These are phyloP conservation scores for Mystacornis crossleyi DNA, from an alignment of 2,113 vertebrate species.

Conservation along the genomic window DNA sequence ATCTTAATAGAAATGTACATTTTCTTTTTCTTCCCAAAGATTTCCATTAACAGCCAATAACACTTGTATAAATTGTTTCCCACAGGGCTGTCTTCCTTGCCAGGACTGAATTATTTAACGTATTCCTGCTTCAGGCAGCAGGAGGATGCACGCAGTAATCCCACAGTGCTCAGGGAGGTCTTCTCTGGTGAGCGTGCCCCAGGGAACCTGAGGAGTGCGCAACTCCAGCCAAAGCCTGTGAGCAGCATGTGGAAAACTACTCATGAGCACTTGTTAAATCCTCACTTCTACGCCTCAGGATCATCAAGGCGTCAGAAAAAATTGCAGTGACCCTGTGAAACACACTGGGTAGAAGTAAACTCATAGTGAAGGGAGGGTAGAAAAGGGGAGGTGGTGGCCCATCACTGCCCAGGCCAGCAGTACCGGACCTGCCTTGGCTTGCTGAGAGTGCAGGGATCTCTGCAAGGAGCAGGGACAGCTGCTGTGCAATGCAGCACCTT, in stretches of 20 bases:
- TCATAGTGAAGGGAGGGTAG: background rate
- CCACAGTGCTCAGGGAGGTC: rapidly evolving
- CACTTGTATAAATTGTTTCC: background rate
- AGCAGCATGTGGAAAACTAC: background rate
- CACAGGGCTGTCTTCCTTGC: background rate
- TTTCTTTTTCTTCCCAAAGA: background rate
- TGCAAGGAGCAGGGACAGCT: background rate
- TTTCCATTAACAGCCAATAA: background rate
- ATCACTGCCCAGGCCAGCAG: rapidly evolving
- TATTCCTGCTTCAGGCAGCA: background rate
- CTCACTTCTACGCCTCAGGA: background rate
- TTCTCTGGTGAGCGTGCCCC: background rate
- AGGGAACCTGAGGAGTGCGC: rapidly evolving
- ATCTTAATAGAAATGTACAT: background rate
- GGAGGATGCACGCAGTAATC: background rate
- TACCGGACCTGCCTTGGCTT: rapidly evolving
- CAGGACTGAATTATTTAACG: background rate
- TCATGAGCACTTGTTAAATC: background rate
- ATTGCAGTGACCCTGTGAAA: background rate
- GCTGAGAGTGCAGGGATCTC: background rate
- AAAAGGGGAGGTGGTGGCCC: background rate
- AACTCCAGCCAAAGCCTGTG: background rate
- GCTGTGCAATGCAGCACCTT: background rate
- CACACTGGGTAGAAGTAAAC: background rate
- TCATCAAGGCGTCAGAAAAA: background rate